phyloP scores from a whole-genome alignment of 2,113 vertebrate genomes.

The Tachycineta bicolor region DNA sequence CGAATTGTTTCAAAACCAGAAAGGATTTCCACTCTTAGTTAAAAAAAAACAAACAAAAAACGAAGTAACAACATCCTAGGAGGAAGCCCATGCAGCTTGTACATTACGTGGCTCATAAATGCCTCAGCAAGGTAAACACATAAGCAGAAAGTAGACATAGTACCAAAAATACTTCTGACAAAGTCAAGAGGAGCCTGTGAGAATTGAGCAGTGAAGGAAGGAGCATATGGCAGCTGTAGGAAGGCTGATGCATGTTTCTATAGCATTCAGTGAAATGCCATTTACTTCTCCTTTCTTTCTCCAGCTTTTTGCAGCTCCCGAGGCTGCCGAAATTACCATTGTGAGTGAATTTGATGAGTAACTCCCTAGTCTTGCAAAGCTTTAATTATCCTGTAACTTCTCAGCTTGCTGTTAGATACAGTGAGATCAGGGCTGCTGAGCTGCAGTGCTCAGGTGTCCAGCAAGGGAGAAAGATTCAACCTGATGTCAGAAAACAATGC shows the following conservation, averaged over 20 bases:
- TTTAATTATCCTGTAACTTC: neutral
- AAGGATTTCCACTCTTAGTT: neutral
- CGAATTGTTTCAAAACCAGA: neutral
- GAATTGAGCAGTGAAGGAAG: neutral
- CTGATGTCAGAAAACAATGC: neutral
- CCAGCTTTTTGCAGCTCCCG: neutral
- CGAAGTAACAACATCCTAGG: neutral
- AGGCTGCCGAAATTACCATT: neutral
- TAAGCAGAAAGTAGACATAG: neutral
- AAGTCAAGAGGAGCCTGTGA: neutral
- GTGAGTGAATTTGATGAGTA: neutral
- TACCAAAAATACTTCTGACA: neutral
- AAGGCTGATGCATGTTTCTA: neutral
- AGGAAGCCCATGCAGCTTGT: neutral
- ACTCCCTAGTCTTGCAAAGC: neutral
- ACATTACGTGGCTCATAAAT: neutral
- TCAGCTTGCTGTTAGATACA: neutral
- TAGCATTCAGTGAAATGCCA: neutral
- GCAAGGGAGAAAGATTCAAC: neutral
- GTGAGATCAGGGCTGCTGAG: neutral
- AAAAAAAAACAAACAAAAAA: neutral
- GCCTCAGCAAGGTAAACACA: neutral
- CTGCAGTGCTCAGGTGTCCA: neutral
- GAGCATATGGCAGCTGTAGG: slow-evolving; percentile 14
- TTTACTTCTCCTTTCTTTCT: neutral